Evolutionary conservation across 2,888 invertebrate species (phyloP).

Genomic region (Cosmopolites sordidus): DNA sequence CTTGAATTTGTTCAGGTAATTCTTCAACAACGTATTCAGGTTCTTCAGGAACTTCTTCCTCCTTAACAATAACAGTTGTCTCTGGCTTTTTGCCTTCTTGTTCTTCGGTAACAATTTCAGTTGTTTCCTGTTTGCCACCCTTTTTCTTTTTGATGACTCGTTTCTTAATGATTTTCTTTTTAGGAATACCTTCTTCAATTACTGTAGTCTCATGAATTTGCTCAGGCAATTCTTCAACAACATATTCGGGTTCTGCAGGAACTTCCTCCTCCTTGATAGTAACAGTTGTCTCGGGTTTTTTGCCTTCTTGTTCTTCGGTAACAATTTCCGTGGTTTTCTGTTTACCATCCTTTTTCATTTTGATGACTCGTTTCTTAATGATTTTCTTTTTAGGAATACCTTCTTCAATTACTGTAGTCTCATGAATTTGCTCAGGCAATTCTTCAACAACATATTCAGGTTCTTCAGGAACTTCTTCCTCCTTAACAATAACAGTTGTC

Average conservation of each 20-base stretch:
- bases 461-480: constrained; percentile 37
- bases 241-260: constrained; percentile 25
- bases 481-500: constrained; percentile 24
- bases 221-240: constrained; percentile 40
- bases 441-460: constrained; percentile 25
- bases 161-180: constrained; percentile 49
- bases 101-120: constrained; percentile 31
- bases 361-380: constrained; percentile 37
- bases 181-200: constrained; percentile 24
- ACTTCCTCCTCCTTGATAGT: constrained; percentile 36
- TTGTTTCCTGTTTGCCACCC: constrained; percentile 43
- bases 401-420: constrained; percentile 36
- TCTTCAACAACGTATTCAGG: constrained; percentile 31
- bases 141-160: constrained; percentile 41
- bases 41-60: constrained; percentile 19
- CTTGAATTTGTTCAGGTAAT: constrained; percentile 21
- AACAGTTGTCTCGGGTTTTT: constrained; percentile 41
- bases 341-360: constrained; percentile 40
- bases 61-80: constrained; percentile 27
- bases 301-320: constrained; percentile 47
- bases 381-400: constrained; percentile 36
- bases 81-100: constrained; percentile 30
- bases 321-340: constrained; percentile 45
- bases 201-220: constrained; percentile 35
- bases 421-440: constrained; percentile 35